phyloP scores from a whole-genome alignment of 64 coral and sea anemone species.

The Stylophora pistillata region DNA sequence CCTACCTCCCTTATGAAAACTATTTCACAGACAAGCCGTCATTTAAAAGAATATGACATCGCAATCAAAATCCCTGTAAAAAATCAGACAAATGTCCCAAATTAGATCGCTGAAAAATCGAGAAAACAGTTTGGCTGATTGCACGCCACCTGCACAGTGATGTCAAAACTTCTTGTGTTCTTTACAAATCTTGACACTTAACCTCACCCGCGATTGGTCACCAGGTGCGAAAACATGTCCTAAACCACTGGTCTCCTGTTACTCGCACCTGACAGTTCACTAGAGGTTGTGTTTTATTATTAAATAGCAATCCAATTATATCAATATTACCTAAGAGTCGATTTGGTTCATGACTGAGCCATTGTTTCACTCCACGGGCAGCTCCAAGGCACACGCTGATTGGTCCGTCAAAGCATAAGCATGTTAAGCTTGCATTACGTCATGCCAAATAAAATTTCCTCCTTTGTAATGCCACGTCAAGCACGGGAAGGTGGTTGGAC shows the following conservation, averaged over 20 bases:
- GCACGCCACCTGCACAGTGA: not conserved
- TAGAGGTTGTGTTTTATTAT: conserved; percentile 94
- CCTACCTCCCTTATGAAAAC: not conserved
- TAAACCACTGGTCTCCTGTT: conserved; percentile 55
- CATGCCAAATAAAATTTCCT: conserved; percentile 99
- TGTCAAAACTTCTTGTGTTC: conserved; percentile 54
- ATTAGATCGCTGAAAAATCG: not conserved
- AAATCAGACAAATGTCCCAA: not conserved
- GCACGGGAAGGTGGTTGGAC: conserved; percentile 90
- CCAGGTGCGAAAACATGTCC: conserved; percentile 19
- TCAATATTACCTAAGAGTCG: conserved; percentile 99
- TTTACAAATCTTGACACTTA: conserved; percentile 30
- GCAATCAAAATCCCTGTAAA: not conserved
- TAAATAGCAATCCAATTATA: conserved; percentile 99
- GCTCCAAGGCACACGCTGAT: conserved; percentile 77
- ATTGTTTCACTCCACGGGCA: conserved; percentile 92
- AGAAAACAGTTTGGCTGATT: conserved; percentile 8
- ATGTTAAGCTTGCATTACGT: conserved; percentile 95
- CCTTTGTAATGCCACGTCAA: conserved; percentile 99
- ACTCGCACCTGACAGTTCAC: conserved; percentile 40
- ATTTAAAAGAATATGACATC: not conserved
- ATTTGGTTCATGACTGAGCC: conserved; percentile 95
- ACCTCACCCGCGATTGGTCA: conserved; percentile 65
- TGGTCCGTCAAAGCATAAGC: conserved; percentile 78
- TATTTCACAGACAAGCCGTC: not conserved